phyloP scores from a whole-genome alignment of 2,113 vertebrate genomes.

The Ornithorhynchus anatinus region DNA sequence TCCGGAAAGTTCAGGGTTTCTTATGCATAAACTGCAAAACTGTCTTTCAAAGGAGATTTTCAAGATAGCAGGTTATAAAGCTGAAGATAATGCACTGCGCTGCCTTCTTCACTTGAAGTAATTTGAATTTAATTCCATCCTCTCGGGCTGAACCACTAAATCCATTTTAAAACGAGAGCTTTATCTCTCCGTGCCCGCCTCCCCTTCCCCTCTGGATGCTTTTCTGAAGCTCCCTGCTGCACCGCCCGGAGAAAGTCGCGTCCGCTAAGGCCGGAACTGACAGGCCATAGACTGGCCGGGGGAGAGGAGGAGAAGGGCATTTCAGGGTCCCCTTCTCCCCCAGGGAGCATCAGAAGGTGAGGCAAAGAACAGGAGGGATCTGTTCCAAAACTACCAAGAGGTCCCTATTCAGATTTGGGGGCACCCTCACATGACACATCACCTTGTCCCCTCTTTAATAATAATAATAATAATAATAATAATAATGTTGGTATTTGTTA shows the following conservation, averaged over 20 bases:
- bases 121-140: slow-evolving; percentile 37
- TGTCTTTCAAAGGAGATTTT: neutral
- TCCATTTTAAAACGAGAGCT: slow-evolving; percentile 25
- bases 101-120: slow-evolving; percentile 27
- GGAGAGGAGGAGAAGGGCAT: slow-evolving; percentile 21
- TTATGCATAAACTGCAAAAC: neutral
- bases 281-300: neutral
- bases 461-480: too few species aligned
- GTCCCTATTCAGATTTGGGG: too few species aligned
- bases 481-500: too few species aligned
- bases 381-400: slow-evolving; percentile 40
- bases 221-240: slow-evolving; percentile 1
- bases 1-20: neutral
- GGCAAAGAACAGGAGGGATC: slow-evolving; percentile 37
- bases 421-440: too few species aligned
- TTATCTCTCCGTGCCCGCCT: slow-evolving; percentile 25
- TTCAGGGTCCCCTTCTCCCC: slow-evolving; percentile 17
- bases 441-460: too few species aligned
- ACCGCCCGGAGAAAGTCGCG: slow-evolving; percentile 21
- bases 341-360: neutral
- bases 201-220: neutral
- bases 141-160: neutral
- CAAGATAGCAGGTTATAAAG: slow-evolving; percentile 13
- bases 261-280: slow-evolving; percentile 27
- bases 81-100: slow-evolving; percentile 8